phyloP scores from a whole-genome alignment of 2,113 vertebrate genomes.

The Sminthopsis crassicaudata region DNA sequence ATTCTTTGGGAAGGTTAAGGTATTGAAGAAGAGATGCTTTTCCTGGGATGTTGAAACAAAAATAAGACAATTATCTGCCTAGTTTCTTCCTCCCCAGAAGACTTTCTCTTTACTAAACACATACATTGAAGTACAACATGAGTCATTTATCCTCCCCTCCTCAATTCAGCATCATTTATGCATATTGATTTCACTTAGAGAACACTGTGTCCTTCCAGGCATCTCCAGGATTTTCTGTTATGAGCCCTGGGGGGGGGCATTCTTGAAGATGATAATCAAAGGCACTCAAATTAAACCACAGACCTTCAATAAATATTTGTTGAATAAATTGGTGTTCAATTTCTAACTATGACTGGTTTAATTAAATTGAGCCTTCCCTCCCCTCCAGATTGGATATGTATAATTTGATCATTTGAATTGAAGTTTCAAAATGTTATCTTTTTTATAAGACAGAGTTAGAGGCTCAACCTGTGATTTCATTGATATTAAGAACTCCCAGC shows the following conservation, averaged over 20 bases:
- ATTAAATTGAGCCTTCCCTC: not conserved
- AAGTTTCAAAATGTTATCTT: not conserved
- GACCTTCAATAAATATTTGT: not conserved
- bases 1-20: not conserved
- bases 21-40: not conserved
- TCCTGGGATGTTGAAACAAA: not conserved
- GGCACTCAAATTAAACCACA: not conserved
- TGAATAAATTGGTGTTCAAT: not conserved
- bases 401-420: not conserved
- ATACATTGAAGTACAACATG: not conserved
- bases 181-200: not conserved
- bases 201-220: not conserved
- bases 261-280: not conserved
- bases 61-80: not conserved
- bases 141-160: not conserved
- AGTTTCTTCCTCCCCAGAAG: not conserved
- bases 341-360: not conserved
- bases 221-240: not conserved
- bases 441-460: not conserved
- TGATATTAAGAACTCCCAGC: not conserved
- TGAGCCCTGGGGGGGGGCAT: not conserved
- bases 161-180: not conserved
- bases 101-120: not conserved
- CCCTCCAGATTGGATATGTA: not conserved
- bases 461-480: not conserved